Conservation (phyloP, 1,140 invertebrate species). For the Alviniconcha marisindica region DNA sequence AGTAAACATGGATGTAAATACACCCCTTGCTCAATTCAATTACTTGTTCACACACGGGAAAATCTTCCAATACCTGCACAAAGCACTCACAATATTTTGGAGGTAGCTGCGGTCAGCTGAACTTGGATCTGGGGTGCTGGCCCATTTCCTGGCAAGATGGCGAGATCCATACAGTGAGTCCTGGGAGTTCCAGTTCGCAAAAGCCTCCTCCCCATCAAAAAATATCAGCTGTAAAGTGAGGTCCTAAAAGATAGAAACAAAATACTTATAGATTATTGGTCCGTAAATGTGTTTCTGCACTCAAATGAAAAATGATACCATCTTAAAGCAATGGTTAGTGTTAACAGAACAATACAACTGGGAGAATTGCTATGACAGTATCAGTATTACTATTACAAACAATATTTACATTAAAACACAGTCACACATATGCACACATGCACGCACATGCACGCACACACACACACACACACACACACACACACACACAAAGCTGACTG, state of each 20-base stretch:
- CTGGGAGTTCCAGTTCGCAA: conserved; percentile 86
- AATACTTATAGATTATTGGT: not conserved
- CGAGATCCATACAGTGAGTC: conserved; percentile 97
- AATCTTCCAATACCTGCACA: no score
- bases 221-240: conserved; percentile 92
- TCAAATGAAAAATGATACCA: not conserved
- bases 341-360: no score
- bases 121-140: conserved; percentile 57
- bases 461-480: no score
- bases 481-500: no score
- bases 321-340: not conserved
- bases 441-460: no score
- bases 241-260: conserved; percentile 73
- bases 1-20: no score
- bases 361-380: not conserved
- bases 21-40: no score
- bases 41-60: no score
- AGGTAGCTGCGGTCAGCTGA: conserved; percentile 48
- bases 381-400: conserved; percentile 48
- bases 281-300: no score
- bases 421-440: not conserved
- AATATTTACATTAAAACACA: not conserved
- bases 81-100: conserved; percentile 64
- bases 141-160: conserved; percentile 89
- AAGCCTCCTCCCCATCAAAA: conserved; percentile 99